Evolutionary conservation across 2,888 invertebrate species (phyloP).

Genomic region (Atrina japonica): DNA sequence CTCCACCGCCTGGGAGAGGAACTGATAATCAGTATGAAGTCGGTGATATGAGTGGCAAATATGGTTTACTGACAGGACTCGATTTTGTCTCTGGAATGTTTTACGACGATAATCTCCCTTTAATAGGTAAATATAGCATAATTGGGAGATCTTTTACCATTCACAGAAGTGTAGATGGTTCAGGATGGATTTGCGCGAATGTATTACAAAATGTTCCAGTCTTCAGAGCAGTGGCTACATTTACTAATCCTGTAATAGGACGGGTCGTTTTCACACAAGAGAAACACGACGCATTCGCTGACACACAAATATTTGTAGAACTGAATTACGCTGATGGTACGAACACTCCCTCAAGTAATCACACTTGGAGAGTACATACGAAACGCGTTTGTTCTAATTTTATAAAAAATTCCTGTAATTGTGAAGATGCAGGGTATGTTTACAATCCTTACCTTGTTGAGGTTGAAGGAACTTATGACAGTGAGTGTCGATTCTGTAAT

Average conservation of each 20-base stretch:
- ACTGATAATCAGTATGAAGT: slow-evolving; percentile 95
- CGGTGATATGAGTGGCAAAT: slow-evolving; percentile 95
- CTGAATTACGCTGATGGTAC: slow-evolving; percentile 92
- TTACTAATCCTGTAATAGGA: slow-evolving; percentile 94
- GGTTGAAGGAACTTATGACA: slow-evolving; percentile 56
- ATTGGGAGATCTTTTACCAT: slow-evolving; percentile 90
- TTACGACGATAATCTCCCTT: slow-evolving; percentile 91
- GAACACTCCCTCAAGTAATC: slow-evolving; percentile 78
- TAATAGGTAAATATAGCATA: slow-evolving; percentile 90
- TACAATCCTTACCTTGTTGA: slow-evolving; percentile 89
- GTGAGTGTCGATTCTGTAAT: slow-evolving; percentile 81
- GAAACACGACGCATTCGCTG: slow-evolving; percentile 86
- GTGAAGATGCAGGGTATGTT: slow-evolving; percentile 86
- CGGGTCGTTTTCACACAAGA: slow-evolving; percentile 91
- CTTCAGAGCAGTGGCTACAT: slow-evolving; percentile 89
- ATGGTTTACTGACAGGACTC: slow-evolving; percentile 88
- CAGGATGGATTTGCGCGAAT: slow-evolving; percentile 81
- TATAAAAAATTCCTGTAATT: slow-evolving; percentile 76
- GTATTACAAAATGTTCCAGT: slow-evolving; percentile 79
- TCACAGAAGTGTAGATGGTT: slow-evolving; percentile 79
- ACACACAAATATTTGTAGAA: slow-evolving; percentile 92
- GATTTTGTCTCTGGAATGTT: slow-evolving; percentile 82
- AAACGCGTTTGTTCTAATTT: slow-evolving; percentile 90
- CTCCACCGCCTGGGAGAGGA: slow-evolving; percentile 82
- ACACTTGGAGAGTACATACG: slow-evolving; percentile 91